Evolutionary conservation across 2,888 invertebrate species (phyloP), one percentile per base, ranked within the genome.

Genomic region (Melanchra persicariae): DNA sequence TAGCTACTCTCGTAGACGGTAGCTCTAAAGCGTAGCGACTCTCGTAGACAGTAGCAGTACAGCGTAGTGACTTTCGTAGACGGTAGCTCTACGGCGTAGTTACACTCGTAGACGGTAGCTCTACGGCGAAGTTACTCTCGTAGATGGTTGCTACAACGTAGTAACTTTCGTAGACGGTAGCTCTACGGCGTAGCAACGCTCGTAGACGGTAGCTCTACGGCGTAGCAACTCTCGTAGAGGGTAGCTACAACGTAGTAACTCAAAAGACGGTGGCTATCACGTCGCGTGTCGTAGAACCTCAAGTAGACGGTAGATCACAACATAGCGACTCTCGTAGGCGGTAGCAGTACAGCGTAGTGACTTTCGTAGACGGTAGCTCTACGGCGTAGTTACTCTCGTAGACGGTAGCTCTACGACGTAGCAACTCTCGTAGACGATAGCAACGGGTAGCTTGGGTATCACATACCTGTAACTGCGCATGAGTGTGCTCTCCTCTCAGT

Each of bases 391-490:
- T 5, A n/a, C 9, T 19, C 9, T 9, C 8, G 52, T 54, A 30
- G 30, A 52, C 51, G 0, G 17, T 52, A 26, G 24, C 51, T 45
- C 17, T 7, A 54, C 26, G 17, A 7, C 26, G 51, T 52, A 52
- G 51, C 22, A 12, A 15, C 52, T 3, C 1, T 54, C 19, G 19
- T 54, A 30, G 19, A 19, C 4, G 4, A 0, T 30, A 10, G 9
- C 30, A 9, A 26, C 26, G 52, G 6, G 3, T 12, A 26, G 30
- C 52, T 17, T 19, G 52, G 9, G 8, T 54, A 54, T 7, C 22
- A 57, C 37, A 55, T 37, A 65, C 70, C 72, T 72, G 72, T 22
- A 72, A 12, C 45, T 73, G 72, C 0, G 54, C 34, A 12, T 58
- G 66, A 0, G 72, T 62, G 22, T 61, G 61, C 12, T 70, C 77